phyloP scores from a whole-genome alignment of 2,797 vertebrate genomes.

The Malacoctenus gilli region DNA sequence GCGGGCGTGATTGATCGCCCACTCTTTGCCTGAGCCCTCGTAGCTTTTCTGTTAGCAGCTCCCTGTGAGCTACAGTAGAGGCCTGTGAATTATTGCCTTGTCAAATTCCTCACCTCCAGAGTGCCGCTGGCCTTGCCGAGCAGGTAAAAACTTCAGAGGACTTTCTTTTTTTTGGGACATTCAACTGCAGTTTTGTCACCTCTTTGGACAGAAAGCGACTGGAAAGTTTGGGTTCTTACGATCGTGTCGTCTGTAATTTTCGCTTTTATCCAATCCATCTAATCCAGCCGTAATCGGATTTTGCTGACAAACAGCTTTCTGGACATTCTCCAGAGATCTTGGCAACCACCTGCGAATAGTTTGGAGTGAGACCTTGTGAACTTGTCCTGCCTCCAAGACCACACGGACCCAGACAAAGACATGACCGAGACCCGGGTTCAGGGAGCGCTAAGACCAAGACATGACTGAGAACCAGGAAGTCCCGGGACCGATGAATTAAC shows the following conservation, averaged over 20 bases:
- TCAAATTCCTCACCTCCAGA: slow-evolving; percentile 77
- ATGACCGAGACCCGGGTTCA: no score
- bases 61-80: slow-evolving; percentile 69
- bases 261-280: neutral
- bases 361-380: neutral
- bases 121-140: slow-evolving; percentile 40
- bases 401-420: no score
- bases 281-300: slow-evolving; percentile 3
- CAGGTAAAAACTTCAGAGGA: slow-evolving; percentile 29
- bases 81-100: slow-evolving; percentile 61
- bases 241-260: no score
- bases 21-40: slow-evolving; percentile 51
- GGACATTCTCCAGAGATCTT: no score
- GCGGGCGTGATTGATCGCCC: slow-evolving; percentile 64
- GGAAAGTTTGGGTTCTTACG: neutral
- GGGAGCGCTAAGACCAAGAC: no score
- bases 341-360: no score
- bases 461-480: no score
- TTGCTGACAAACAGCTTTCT: slow-evolving; percentile 9
- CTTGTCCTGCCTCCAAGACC: slow-evolving; percentile 18
- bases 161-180: slow-evolving; percentile 36
- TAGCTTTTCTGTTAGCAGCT: slow-evolving; percentile 61
- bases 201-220: slow-evolving; percentile 12
- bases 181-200: slow-evolving; percentile 24
- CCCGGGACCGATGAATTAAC: no score